Evolutionary conservation across 2,113 vertebrate genomes (phyloP), one percentile per base, ranked within the genome.

Genomic region (Tauraco erythrolophus): DNA sequence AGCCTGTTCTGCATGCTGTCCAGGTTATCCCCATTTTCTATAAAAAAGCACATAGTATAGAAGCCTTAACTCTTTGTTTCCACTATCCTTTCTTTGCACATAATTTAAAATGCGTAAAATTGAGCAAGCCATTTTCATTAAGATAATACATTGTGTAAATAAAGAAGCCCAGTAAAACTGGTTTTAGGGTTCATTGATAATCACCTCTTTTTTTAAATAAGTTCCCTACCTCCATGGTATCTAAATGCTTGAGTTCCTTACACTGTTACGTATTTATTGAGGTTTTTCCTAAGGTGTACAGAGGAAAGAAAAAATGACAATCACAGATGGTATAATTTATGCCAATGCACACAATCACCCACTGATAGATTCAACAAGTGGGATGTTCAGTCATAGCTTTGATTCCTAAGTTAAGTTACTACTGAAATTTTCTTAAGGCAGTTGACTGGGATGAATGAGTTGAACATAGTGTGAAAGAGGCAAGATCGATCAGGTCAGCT

Each of bases 11-110:
- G 98, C 95, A 99, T 97, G 80, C 85, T 96, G 19, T 97, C 97
- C 95, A 99, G 97, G 72, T 96, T 94, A 33, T 98, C 98, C 27
- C 89, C 96, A 60, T 99, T 98, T 97, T 99, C 99, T 99, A 57
- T 60, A 95, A 87, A 85, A 91, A 88, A 60, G 91, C 39, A 77
- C 28, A 87, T 4, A 84, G 41, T 19, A 77, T 24, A 81, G 68
- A 84, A 66, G 10, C 8, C 74, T 92, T 84, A 66, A 79, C 33
- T 71, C 53, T 48, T 84, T 70, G 17, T 72, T 81, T 96, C 60
- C 33, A 70, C 14, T 37, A 16, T 22, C 9, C 5, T 80, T 65
- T 74, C 30, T 75, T 77, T 84, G 22, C 30, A 69, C 12, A 31
- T 37, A 70, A 64, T 70, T 71, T 31, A n/a, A 77, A 84, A 87